phyloP scores from a whole-genome alignment of 2,797 vertebrate species.

The Corythornis leucogaster region DNA sequence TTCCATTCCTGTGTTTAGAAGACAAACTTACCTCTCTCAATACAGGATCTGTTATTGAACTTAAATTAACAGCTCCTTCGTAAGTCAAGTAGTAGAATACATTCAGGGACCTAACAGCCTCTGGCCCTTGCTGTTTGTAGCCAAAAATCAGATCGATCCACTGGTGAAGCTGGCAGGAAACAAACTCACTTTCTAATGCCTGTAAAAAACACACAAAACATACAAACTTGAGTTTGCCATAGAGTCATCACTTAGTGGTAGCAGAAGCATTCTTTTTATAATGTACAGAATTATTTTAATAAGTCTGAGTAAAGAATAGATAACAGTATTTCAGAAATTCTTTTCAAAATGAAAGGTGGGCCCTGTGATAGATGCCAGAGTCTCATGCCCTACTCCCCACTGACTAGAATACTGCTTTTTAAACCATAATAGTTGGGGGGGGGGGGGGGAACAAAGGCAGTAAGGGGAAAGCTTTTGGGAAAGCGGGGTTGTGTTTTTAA shows the following conservation, averaged over 20 bases:
- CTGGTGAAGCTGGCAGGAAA: slow-evolving; percentile 98
- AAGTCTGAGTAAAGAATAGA: neutral
- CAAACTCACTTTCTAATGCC: slow-evolving; percentile 98
- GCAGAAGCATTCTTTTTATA: neutral
- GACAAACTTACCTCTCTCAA: slow-evolving; percentile 89
- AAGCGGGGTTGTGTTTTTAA: neutral
- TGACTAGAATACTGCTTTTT: neutral
- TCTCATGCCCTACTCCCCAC: neutral
- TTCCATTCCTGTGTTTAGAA: neutral
- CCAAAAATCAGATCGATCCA: slow-evolving; percentile 99
- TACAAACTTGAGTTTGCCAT: neutral
- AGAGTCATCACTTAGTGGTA: neutral
- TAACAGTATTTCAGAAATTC: neutral
- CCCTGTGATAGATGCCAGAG: neutral
- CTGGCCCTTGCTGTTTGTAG: slow-evolving; percentile 97
- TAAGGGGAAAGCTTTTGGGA: neutral
- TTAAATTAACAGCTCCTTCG: slow-evolving; percentile 92
- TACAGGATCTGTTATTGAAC: slow-evolving; percentile 90
- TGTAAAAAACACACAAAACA: slow-evolving; percentile 60
- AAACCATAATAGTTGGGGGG: neutral
- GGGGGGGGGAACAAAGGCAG: neutral
- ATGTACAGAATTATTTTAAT: neutral
- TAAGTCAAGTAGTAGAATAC: slow-evolving; percentile 98
- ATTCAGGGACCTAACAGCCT: slow-evolving; percentile 92
- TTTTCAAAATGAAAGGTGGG: neutral